Evolutionary conservation across 2,113 vertebrate genomes (phyloP).

Genomic region (Sebastes schlegelii): DNA sequence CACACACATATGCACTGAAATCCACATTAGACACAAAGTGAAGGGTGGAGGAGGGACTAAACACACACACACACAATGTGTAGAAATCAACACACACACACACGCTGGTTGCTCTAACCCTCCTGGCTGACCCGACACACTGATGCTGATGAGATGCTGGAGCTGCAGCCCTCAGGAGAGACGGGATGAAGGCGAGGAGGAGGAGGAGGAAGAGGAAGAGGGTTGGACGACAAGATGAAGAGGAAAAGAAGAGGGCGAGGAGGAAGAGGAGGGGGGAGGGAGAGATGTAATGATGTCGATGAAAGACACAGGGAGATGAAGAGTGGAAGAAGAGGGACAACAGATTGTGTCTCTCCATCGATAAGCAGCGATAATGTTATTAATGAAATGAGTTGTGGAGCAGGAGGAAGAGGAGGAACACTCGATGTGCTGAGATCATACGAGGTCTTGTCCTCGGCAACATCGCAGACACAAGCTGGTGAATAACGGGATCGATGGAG

Average conservation of each 20-base stretch:
- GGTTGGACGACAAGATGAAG: conserved; percentile 41
- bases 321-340: not conserved
- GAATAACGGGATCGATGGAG: conserved; percentile 23
- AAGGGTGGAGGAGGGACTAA: not conserved
- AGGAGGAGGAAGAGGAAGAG: not conserved
- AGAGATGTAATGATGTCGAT: conserved; percentile 47
- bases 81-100: conserved; percentile 11
- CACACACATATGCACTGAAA: conserved; percentile 30
- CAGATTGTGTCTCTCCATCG: conserved; percentile 4
- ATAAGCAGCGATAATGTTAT: conserved; percentile 4
- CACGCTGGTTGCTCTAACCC: conserved; percentile 26
- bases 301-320: conserved; percentile 28
- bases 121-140: conserved; percentile 65
- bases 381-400: conserved; percentile 33
- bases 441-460: conserved; percentile 25
- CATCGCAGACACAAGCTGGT: conserved; percentile 22
- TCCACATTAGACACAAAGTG: not conserved
- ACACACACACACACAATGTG: conserved; percentile 33
- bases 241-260: conserved; percentile 31
- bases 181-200: conserved; percentile 53
- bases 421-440: conserved; percentile 34
- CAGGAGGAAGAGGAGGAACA: not conserved
- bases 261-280: conserved; percentile 17
- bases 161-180: conserved; percentile 69
- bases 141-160: conserved; percentile 76